phyloP scores from a whole-genome alignment of 2,113 vertebrate genomes.

The Propithecus coquereli region DNA sequence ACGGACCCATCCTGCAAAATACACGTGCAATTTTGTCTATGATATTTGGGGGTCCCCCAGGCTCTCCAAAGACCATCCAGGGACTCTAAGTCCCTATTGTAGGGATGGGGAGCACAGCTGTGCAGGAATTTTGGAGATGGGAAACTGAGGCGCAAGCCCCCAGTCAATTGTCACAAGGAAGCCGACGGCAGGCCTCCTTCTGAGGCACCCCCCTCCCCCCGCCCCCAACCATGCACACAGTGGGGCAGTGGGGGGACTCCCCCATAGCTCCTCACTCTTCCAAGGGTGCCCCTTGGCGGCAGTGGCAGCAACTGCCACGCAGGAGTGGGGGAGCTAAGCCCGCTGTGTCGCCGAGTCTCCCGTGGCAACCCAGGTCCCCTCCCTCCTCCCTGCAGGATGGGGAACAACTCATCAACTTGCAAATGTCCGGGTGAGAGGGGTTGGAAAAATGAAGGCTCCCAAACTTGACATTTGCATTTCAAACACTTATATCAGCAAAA shows the following conservation, averaged over 20 bases:
- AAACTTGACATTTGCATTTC: constrained; percentile 82
- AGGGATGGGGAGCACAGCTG: neutral
- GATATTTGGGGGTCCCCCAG: neutral
- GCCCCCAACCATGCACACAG: too few relatives aligned
- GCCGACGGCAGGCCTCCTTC: neutral
- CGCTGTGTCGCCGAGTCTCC: constrained; percentile 51
- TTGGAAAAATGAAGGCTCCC: constrained; percentile 44
- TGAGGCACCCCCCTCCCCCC: neutral
- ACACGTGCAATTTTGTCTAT: too few relatives aligned
- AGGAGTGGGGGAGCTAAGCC: constrained; percentile 53
- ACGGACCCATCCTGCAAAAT: neutral
- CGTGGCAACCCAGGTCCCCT: neutral
- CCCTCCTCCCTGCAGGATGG: constrained; percentile 59
- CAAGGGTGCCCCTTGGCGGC: rapidly evolving
- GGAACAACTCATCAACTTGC: constrained; percentile 75
- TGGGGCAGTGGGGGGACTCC: too few relatives aligned
- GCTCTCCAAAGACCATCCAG: neutral
- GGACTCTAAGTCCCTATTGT: neutral
- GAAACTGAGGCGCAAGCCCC: neutral
- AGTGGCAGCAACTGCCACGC: neutral
- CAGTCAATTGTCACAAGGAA: rapidly evolving
- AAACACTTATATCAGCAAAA: constrained; percentile 81
- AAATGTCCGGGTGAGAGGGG: constrained; percentile 60
- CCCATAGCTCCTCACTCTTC: too few relatives aligned
- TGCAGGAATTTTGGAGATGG: neutral